A percentile compares a stretch with the other conserved stretches of the same genome.
Conservation (phyloP, 2,797 vertebrate species). For the Ataeniobius toweri region DNA sequence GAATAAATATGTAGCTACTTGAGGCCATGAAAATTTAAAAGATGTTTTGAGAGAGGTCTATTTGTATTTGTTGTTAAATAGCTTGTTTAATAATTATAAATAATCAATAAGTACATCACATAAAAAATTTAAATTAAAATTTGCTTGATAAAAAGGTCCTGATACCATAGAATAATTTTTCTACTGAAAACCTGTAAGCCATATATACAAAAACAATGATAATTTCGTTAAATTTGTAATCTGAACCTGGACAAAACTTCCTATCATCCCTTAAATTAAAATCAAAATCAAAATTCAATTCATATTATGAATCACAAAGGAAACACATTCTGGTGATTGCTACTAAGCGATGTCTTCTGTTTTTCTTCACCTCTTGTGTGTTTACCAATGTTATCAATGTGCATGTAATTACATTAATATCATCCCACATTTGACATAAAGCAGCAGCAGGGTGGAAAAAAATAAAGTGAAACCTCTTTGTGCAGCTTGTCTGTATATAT, state of each 20-base stretch:
- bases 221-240: neutral
- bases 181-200: neutral
- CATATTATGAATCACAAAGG: neutral
- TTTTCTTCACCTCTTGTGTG: neutral
- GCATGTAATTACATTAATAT: constrained; percentile 1
- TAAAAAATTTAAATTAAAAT: neutral
- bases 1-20: too few species aligned
- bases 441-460: neutral
- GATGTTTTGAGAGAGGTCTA: too few species aligned
- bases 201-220: neutral
- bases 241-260: neutral
- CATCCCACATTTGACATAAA: neutral
- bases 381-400: constrained; percentile 4
- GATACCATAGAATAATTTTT: neutral
- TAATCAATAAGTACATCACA: neutral
- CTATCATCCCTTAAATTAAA: neutral
- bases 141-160: neutral
- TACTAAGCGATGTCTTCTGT: neutral
- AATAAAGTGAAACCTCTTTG: neutral
- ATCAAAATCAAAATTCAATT: neutral
- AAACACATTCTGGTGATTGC: neutral
- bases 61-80: neutral
- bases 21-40: too few species aligned
- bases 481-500: neutral
- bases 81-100: neutral